Evolutionary conservation across 2,797 vertebrate species (phyloP).

Genomic region (Cyclura pinguis): DNA sequence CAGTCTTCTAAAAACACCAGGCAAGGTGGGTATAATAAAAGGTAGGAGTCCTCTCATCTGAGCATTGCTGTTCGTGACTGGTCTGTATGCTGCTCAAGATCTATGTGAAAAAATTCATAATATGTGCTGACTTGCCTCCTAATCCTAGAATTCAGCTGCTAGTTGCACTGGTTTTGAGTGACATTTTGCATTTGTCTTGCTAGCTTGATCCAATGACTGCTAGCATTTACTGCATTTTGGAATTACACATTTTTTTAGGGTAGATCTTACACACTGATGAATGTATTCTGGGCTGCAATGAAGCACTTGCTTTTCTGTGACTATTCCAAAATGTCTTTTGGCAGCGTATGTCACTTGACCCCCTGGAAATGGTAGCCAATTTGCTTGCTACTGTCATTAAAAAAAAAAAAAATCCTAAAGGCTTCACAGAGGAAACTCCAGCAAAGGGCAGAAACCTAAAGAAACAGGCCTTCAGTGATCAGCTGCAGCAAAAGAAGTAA

Average conservation of each 20-base stretch:
- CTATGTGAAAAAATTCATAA: neutral
- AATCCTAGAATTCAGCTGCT: neutral
- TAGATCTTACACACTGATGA: neutral
- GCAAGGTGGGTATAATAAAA: neutral
- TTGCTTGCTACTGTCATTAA: neutral
- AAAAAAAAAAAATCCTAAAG: neutral
- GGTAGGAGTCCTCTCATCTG: neutral
- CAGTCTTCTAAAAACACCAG: neutral
- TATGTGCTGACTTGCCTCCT: slow-evolving; percentile 1
- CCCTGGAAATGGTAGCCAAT: neutral
- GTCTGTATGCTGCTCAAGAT: neutral
- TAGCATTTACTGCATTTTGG: slow-evolving; percentile 4
- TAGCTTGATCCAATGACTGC: neutral
- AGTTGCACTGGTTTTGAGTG: neutral
- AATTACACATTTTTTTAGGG: neutral
- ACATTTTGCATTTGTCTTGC: neutral
- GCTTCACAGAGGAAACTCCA: neutral
- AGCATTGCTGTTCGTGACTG: neutral
- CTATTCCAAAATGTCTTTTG: neutral
- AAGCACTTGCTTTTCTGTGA: neutral
- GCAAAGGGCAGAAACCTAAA: neutral
- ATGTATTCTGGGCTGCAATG: neutral
- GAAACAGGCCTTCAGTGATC: neutral
- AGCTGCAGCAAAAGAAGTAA: neutral
- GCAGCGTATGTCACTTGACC: neutral